Percentiles rank a stretch among this genome's conserved stretches.
Conservation (phyloP, 2,888 invertebrate genomes). For the Tiphia femorata region DNA sequence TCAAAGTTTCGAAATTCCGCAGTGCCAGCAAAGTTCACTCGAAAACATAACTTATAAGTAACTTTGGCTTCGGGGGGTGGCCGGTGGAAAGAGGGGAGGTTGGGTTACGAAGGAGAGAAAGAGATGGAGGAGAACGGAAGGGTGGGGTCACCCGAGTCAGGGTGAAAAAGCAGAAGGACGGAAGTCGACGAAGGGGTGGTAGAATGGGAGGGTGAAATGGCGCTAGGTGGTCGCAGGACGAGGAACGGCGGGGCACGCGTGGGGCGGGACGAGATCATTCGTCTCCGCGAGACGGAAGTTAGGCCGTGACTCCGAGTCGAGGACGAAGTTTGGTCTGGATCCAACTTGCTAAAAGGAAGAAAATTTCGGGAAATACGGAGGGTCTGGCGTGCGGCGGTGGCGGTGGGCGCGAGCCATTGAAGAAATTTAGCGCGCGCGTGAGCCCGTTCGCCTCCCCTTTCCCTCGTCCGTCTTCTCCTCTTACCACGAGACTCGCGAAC, state of each 20-base stretch:
- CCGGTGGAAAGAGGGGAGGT: neutral
- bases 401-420: conserved; percentile 34
- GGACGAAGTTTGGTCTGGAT: conserved; percentile 60
- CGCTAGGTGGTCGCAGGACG: conserved; percentile 19
- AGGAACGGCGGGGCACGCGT: conserved; percentile 6
- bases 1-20: conserved; percentile 62
- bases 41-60: conserved; percentile 66
- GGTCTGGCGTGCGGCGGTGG: conserved; percentile 30
- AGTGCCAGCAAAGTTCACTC: conserved; percentile 63
- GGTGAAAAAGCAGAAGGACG: conserved; percentile 49
- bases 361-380: conserved; percentile 58
- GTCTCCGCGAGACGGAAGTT: conserved; percentile 61
- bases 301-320: conserved; percentile 50
- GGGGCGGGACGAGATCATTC: conserved; percentile 48
- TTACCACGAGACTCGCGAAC: conserved; percentile 31
- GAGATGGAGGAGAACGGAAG: conserved; percentile 21
- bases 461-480: too few species aligned
- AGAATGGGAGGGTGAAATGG: conserved; percentile 25
- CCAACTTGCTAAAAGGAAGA: conserved; percentile 64
- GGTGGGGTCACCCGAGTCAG: conserved; percentile 35
- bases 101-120: conserved; percentile 15
- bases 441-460: conserved; percentile 17
- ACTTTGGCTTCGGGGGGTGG: conserved; percentile 42
- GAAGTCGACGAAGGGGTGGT: conserved; percentile 36
- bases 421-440: conserved; percentile 49